Conservation (phyloP, 2,113 vertebrate genomes). For the Thamnophis sirtalis region DNA sequence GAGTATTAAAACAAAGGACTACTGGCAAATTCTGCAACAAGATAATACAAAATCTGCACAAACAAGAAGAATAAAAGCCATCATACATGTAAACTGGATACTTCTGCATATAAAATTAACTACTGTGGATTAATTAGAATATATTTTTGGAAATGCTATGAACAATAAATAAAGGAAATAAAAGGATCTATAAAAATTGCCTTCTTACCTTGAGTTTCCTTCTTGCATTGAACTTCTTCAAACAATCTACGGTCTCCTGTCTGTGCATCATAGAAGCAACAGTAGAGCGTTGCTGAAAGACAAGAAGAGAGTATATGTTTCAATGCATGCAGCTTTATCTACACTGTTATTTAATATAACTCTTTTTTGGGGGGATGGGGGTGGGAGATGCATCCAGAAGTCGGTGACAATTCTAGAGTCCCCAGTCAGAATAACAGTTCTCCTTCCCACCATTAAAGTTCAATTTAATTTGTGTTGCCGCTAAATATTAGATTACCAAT, state of each 20-base stretch:
- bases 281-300: conserved; percentile 90
- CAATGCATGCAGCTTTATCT: background rate
- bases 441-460: background rate
- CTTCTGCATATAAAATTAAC: background rate
- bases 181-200: background rate
- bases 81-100: background rate
- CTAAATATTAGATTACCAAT: background rate
- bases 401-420: background rate
- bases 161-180: background rate
- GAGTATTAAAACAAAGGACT: background rate
- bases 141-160: background rate
- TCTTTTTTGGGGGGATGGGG: background rate
- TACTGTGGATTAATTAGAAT: background rate
- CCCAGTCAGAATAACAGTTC: background rate
- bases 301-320: conserved; percentile 31
- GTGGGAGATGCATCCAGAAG: background rate
- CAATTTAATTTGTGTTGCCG: background rate
- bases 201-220: conserved; percentile 89
- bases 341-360: conserved; percentile 2
- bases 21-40: background rate
- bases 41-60: background rate
- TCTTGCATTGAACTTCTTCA: conserved; percentile 96
- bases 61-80: background rate
- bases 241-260: conserved; percentile 96
- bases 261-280: conserved; percentile 99